These are phyloP conservation scores for Chunga burmeisteri DNA, from an alignment of 2,113 vertebrate genomes.

Conservation along the genomic window DNA sequence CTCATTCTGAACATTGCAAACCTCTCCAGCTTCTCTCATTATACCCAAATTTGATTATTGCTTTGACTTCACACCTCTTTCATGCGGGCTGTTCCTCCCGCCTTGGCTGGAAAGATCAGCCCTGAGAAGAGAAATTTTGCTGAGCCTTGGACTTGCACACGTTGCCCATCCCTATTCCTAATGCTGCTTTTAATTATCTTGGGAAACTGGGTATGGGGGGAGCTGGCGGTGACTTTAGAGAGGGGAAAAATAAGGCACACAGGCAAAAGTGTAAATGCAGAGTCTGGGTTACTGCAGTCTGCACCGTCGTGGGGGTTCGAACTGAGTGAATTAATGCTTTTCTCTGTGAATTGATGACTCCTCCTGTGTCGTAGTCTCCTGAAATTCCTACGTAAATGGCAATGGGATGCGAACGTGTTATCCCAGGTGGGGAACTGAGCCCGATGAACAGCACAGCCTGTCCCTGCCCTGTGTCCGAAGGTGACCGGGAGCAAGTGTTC, in stretches of 20 bases:
- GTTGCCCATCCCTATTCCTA: rapidly evolving
- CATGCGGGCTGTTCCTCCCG: neutral
- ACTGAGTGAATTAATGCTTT: neutral
- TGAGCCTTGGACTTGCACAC: neutral
- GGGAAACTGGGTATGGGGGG: neutral
- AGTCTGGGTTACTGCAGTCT: neutral
- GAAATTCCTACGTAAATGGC: neutral
- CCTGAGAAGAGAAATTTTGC: neutral
- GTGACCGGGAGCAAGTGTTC: neutral
- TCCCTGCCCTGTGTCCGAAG: neutral
- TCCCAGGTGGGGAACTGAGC: neutral
- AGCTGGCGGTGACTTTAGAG: neutral
- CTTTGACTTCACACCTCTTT: neutral
- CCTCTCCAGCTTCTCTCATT: neutral
- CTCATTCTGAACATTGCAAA: neutral
- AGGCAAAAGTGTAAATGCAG: neutral
- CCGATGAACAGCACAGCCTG: rapidly evolving
- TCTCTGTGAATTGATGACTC: neutral
- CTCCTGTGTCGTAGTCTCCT: neutral
- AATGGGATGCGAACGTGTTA: neutral
- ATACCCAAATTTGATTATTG: neutral
- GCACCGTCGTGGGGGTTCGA: rapidly evolving
- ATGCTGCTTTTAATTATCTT: neutral
- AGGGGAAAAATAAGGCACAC: neutral
- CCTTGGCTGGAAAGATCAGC: neutral